Base-by-base conservation (phyloP, 2,888 invertebrate genomes). In the Piscicola geometra region DNA sequence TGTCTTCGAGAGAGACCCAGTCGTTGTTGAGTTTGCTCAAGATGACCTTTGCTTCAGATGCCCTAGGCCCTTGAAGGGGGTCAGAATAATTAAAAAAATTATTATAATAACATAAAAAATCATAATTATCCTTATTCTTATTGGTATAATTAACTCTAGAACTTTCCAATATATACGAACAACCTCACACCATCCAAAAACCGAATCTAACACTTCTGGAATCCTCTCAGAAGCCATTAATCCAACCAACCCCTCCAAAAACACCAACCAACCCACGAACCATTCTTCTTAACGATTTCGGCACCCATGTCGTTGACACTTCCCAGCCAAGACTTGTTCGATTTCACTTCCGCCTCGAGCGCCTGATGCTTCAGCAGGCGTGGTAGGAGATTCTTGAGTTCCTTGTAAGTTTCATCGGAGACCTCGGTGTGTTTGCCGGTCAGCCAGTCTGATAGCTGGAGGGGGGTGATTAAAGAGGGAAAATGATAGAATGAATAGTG, bases 401-500 rank as follows among this genome's bases (percentile, higher is more conserved):
- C 95, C 28, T 93, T 88, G 86, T 95, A 96, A 78, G 92, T 94
- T 85, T 96, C 94, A 82, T 97, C 96, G 0, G 91, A 90, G 0
- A 95, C 95, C 0, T 93, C 92, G 83, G 91, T 91, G 73, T 91
- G 90, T 86, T 98, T 98, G 82, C 96, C 96, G 33, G 90, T 89
- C 76, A 98, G 90, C 97, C 97, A 98, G 0, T 89, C 89, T 70
- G 91, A 89, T 15, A 96, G 86, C 86, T 86, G 79, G 0, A 81
- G 78, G 36, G 47, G 36, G 28, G 30, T 15, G 71, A 32, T 15
- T 71, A 71, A 28, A 73, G 35, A 71, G 18, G 15, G 73, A 28
- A 67, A 28, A 15, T 15, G 15, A 28, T 66, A 66, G 15, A 28
- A 28, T 15, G 15, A 28, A 66, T 66, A 15, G n/a, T 66, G 15